Percentiles rank a stretch among this genome's conserved stretches.
phyloP scores from a whole-genome alignment of 2,888 invertebrate genomes.

The Laothoe populi region DNA sequence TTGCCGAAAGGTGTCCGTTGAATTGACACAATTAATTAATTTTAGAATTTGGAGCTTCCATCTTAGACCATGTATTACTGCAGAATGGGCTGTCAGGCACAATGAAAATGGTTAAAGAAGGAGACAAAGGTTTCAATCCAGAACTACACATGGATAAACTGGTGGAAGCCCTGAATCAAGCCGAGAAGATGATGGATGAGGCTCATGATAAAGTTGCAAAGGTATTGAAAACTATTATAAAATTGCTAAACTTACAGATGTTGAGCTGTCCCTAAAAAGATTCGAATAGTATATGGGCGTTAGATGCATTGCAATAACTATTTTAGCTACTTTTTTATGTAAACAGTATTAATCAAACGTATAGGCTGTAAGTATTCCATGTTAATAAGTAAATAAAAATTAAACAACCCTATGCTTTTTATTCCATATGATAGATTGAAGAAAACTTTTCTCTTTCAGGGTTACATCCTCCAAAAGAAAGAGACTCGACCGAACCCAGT shows the following conservation, averaged over 20 bases:
- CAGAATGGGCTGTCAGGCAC: slow-evolving; percentile 87
- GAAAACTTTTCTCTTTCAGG: slow-evolving; percentile 68
- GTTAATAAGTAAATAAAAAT: too few species aligned
- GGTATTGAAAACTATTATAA: too few species aligned
- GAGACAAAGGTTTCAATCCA: slow-evolving; percentile 87
- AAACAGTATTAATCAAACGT: too few species aligned
- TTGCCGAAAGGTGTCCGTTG: too few species aligned
- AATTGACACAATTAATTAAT: not conserved
- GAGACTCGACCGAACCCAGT: slow-evolving; percentile 87
- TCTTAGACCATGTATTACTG: slow-evolving; percentile 95
- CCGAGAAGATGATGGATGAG: slow-evolving; percentile 86
- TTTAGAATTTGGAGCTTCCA: slow-evolving; percentile 94
- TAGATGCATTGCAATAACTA: too few species aligned
- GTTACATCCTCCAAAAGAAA: slow-evolving; percentile 94
- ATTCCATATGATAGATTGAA: not conserved
- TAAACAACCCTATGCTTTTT: too few species aligned
- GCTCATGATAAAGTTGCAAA: slow-evolving; percentile 83
- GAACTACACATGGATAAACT: slow-evolving; percentile 86
- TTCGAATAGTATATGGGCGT: too few species aligned
- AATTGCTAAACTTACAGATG: too few species aligned
- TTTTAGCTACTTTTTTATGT: too few species aligned
- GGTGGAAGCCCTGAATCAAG: slow-evolving; percentile 87
- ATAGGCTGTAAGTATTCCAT: too few species aligned
- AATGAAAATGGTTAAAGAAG: slow-evolving; percentile 67
- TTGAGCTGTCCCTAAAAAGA: too few species aligned